Evolutionary conservation across 2,113 vertebrate species (phyloP).

Genomic region (Alethe castanea): DNA sequence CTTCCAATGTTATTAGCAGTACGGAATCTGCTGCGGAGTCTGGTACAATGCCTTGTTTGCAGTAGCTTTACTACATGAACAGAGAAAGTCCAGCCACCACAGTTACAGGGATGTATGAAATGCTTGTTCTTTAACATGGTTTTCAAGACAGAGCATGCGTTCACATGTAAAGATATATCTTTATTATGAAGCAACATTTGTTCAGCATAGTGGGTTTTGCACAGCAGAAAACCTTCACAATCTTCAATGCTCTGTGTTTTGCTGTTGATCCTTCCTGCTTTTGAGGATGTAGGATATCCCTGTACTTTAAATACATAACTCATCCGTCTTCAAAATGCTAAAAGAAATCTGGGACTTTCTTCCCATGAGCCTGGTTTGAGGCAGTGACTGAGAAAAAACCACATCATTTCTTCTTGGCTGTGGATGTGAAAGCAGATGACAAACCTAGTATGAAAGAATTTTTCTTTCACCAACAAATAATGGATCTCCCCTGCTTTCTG

Average conservation of each 20-base stretch:
- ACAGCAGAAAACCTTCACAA: neutral
- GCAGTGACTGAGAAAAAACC: neutral
- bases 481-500: fast-evolving
- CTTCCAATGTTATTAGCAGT: neutral
- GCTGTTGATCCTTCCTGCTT: neutral
- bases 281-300: neutral
- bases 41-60: neutral
- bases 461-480: neutral
- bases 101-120: neutral
- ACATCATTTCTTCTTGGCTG: neutral
- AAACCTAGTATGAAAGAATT: neutral
- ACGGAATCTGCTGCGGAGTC: neutral
- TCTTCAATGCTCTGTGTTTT: neutral
- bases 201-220: neutral
- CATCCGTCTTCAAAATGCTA: neutral
- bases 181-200: neutral
- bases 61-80: neutral
- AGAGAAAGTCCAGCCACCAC: neutral
- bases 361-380: neutral
- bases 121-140: neutral
- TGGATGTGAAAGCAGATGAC: neutral
- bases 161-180: neutral
- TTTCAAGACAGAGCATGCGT: neutral
- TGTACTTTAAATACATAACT: neutral
- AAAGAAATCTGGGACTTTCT: neutral